Base-by-base conservation (phyloP, 2,888 invertebrate genomes). In the Miltochrista miniata region DNA sequence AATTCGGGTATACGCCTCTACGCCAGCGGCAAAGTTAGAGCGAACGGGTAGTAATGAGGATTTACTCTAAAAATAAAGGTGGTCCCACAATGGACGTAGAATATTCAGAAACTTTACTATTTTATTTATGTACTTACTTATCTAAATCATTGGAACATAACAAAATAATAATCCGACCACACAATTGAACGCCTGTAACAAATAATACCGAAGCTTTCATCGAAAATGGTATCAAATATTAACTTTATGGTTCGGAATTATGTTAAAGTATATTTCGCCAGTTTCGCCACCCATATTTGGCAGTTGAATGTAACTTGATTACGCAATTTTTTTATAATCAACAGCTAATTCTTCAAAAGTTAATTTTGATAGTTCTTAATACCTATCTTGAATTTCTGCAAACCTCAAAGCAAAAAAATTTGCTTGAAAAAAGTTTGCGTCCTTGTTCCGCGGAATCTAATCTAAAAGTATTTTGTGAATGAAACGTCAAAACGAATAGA, bases 401-500 rank as follows among this genome's bases (percentile, higher is more conserved):
- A 4, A 24, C 12, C 10, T 15, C 15, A 34, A 34, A 43, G 13
- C 31, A 12, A 24, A 43, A 12, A 18, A 45, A 36, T 14, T 36
- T 36, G 12, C 13, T 7, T 34, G n/a, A 12, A 11, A 1, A 7
- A 12, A 35, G 12, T 13, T 14, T 14, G 14, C 7, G 14, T 9
- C 2, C 13, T 15, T 14, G 15, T 14, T 13, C 36, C 15, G 10
- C 4, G 9, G 5, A 15, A 36, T 13, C 18, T 24, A 24, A 24
- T 24, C 18, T 24, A 5, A 9, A 11, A 45, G 3, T 14, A 14
- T 47, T 56, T 64, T 42, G 31, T 65, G 65, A 65, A 65, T 65
- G 65, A 67, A 52, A 36, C 43, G 45, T 35, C 64, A 34, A 62
- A 52, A 51, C 53, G 36, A 52, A 57, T 55, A 60, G 46, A 49